Conservation (phyloP, 1,140 invertebrate genomes). For the Frieseomelitta varia region DNA sequence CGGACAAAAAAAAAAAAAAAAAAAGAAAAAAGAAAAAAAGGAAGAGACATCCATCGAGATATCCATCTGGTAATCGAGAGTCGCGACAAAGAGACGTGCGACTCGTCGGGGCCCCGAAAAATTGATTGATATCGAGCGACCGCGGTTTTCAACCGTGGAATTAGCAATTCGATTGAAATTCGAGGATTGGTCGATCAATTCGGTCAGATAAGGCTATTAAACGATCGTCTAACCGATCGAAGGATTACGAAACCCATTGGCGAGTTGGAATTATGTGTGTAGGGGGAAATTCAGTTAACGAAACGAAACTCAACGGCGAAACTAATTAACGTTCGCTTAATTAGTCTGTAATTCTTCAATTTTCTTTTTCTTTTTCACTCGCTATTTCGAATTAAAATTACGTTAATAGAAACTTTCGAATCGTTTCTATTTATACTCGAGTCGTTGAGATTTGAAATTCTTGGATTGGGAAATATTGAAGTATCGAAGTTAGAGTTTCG, state of each 20-base stretch:
- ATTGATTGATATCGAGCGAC: slow-evolving; percentile 67
- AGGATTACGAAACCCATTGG: neutral
- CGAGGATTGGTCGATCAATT: slow-evolving; percentile 49
- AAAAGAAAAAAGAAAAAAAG: slow-evolving; percentile 44
- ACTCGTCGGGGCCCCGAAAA: slow-evolving; percentile 51
- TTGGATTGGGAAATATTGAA: neutral
- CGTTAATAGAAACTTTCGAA: neutral
- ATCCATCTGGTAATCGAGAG: slow-evolving; percentile 59
- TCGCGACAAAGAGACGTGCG: slow-evolving; percentile 63
- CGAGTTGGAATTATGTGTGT: neutral
- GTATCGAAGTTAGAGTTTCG: neutral
- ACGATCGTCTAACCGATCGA: slow-evolving; percentile 39
- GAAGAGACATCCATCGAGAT: slow-evolving; percentile 39
- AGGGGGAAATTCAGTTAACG: neutral
- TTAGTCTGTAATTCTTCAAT: neutral
- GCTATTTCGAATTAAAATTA: neutral
- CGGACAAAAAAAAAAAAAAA: slow-evolving; percentile 16
- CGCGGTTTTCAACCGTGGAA: slow-evolving; percentile 43
- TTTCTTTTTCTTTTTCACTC: neutral
- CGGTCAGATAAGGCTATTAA: slow-evolving; percentile 49
- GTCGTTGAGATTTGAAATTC: neutral
- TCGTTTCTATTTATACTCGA: neutral
- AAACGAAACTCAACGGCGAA: neutral
- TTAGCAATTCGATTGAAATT: slow-evolving; percentile 69
- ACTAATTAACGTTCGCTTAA: slow-evolving; percentile 5